Conservation (phyloP, 2,888 invertebrate species). For the Drosophila kuntzei region DNA sequence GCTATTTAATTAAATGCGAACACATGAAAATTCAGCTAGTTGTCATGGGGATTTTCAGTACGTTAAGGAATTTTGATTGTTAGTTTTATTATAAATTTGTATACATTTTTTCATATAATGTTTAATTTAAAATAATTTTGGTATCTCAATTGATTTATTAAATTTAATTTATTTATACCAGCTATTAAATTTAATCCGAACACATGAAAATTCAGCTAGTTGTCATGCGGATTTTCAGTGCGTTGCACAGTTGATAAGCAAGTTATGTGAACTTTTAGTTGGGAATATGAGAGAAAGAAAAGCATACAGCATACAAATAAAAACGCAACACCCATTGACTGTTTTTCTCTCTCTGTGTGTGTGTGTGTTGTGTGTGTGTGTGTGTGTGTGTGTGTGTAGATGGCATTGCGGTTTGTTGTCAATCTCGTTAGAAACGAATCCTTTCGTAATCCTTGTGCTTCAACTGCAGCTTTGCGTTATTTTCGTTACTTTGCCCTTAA, state of each 20-base stretch:
- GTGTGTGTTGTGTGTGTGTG: conserved; percentile 4
- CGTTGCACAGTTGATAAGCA: conserved; percentile 16
- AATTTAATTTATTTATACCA: background rate
- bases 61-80: too few species aligned
- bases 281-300: conserved; percentile 24
- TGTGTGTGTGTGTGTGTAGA: conserved; percentile 33
- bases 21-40: too few species aligned
- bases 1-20: too few species aligned
- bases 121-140: too few species aligned
- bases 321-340: conserved; percentile 58
- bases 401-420: conserved; percentile 75
- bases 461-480: conserved; percentile 75
- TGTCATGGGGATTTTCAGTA: too few species aligned
- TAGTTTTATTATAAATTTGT: background rate
- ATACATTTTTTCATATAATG: too few species aligned
- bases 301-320: conserved; percentile 54
- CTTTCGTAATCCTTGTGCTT: conserved; percentile 80
- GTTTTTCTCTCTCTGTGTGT: conserved; percentile 8
- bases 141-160: too few species aligned
- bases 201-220: conserved; percentile 2
- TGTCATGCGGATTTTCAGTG: background rate
- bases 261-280: conserved; percentile 12
- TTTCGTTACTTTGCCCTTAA: conserved; percentile 63
- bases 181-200: background rate
- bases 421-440: conserved; percentile 80